Base-by-base conservation (phyloP, 2,113 vertebrate species). In the Anarrhichthys ocellatus region DNA sequence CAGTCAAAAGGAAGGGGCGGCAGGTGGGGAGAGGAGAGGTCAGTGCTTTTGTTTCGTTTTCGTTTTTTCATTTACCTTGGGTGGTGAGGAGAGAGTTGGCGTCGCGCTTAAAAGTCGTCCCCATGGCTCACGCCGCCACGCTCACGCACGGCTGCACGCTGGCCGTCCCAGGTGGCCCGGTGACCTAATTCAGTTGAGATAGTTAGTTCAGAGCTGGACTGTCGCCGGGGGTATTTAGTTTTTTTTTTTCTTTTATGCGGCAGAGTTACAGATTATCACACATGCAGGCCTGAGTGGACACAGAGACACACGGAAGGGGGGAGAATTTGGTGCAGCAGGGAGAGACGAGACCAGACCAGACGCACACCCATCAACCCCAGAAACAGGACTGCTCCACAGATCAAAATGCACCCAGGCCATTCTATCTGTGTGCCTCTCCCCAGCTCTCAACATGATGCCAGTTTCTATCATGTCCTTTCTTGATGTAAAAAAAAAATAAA, bases 131-230 rank as follows among this genome's bases (percentile, higher is more conserved):
- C 81, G 48, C 85, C 52, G 78, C 81, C 85, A 86, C 85, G 87
- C 78, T 91, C 87, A 79, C 81, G 48, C 85, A 82, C 66, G 78
- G 83, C 73, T 68, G 77, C 90, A 66, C 81, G 76, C 81, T 61
- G 86, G 83, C 83, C 70, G 72, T 82, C 90, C 92, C 89, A 76
- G 88, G 80, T 68, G 90, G 86, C 89, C 79, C 40, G 73, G 90
- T 82, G 82, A 94, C 91, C 92, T 93, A 94, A 89, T 94, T 94
- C 93, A 94, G 93, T 94, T 92, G 92, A 93, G 88, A 95, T 91
- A 93, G 94, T 95, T 93, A 95, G 94, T 95, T 89, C 87, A 92
- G 82, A 89, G 88, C 86, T 84, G 91, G 88, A 84, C 79, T 84
- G 67, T 84, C 66, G 78, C 24, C 44, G 80, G 73, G 58, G 44